Evolutionary conservation across 2,113 vertebrate species (phyloP), one percentile per base, ranked within the genome.

Genomic region (Ovis canadensis): DNA sequence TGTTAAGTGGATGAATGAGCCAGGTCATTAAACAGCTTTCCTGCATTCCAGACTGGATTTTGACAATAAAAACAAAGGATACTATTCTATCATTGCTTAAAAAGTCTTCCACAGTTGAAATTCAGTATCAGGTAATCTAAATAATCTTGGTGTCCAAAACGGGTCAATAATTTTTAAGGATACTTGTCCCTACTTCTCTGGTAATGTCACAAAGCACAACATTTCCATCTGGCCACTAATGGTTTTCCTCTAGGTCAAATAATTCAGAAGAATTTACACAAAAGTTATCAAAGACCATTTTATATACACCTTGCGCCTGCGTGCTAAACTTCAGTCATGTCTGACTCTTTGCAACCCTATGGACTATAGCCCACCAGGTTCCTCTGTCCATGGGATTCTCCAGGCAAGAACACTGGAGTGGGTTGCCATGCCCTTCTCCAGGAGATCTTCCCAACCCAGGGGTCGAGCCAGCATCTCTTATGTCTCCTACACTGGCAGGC

Each of bases 51-150:
- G 86, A 82, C 21, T 87, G 9, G 3, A 84, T 93, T 94, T 31
- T 57, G 33, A 87, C 93, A 92, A 77, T 64, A 92, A 95, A 97
- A 93, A 50, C 29, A 95, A 97, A 91, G 21, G 40, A 57, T 52
- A 64, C n/a, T 50, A 84, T 64, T 85, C 17, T 52, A 27, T 85
- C 84, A 62, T 27, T 88, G 59, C 31, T 62, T 33, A 87, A 77
- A 82, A 50, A 5, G 1, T 85, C 59, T 90, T 16, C 6, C 40
- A 31, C 33, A 5, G 12, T 52, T 94, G 19, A 90, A 95, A 90
- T 67, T 91, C n/a, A 88, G 2, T 94, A 88, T 71, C 40, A 40
- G 14, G 19, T 86, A n/a, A 11, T 33, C 54, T 74, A 71, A 92
- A 80, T 78, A 96, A 93, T 88, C 67, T 88, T 52, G 67, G 5